Percentiles rank a stretch among this genome's conserved stretches.
These are phyloP conservation scores for Fragum fragum DNA, from an alignment of 2,888 invertebrate species.

Conservation along the genomic window DNA sequence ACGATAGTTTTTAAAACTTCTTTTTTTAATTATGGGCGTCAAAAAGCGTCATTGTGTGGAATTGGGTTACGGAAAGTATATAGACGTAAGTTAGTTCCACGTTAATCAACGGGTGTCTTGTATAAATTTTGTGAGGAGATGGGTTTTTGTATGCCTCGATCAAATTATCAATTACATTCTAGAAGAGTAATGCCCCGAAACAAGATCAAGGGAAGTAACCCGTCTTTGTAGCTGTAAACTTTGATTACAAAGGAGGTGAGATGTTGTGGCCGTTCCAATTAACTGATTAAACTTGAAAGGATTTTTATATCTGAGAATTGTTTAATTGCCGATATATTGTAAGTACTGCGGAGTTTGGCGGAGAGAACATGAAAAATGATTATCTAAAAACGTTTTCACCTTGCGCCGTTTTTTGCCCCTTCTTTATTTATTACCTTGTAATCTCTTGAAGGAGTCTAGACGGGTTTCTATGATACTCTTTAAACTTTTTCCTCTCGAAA, in stretches of 20 bases:
- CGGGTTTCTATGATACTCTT: no score
- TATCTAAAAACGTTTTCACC: conserved; percentile 8
- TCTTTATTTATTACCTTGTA: conserved; percentile 14
- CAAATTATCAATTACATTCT: conserved; percentile 22
- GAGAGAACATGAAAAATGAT: conserved; percentile 27
- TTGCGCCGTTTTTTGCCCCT: conserved; percentile 5
- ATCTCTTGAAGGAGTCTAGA: conserved; percentile 21
- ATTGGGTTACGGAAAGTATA: no score
- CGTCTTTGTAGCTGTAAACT: conserved; percentile 31
- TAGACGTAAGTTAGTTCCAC: no score
- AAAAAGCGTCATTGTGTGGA: no score
- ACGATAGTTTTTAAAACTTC: no score
- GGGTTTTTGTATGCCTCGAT: not conserved
- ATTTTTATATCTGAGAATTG: conserved; percentile 30
- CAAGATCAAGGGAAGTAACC: conserved; percentile 33
- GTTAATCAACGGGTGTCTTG: not conserved
- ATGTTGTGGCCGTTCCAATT: conserved; percentile 41
- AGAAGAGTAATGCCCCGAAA: conserved; percentile 31
- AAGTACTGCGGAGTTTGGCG: conserved; percentile 18
- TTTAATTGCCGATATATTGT: conserved; percentile 36
- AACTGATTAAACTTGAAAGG: conserved; percentile 54
- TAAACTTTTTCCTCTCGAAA: no score
- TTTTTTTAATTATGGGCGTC: no score
- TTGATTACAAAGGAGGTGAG: conserved; percentile 18
- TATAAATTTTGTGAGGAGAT: no score